A percentile compares a stretch with the other conserved stretches of the same genome.
These are phyloP conservation scores for Halichondria panicea DNA, from an alignment of 37 sponge, comb jelly and placozoan genomes.

Conservation along the genomic window DNA sequence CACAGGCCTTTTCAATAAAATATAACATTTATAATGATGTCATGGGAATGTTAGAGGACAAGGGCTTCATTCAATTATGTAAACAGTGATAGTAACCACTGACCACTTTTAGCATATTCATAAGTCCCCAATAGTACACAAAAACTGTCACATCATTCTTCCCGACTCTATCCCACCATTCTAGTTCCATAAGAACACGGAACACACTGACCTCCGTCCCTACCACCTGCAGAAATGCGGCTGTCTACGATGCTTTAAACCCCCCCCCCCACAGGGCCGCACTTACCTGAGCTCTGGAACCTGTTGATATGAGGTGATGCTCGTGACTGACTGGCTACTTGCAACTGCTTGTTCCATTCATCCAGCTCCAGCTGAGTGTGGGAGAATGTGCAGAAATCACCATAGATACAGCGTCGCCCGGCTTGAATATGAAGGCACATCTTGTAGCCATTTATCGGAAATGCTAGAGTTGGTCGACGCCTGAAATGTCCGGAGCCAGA, in stretches of 20 bases:
- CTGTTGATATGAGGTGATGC: no score
- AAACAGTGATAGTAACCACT: no score
- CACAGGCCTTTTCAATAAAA: background rate
- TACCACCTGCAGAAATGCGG: no score
- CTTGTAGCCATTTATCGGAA: conserved; percentile 60
- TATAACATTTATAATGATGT: background rate
- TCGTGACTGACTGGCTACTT: background rate
- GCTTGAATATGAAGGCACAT: conserved; percentile 75
- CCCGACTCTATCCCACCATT: no score
- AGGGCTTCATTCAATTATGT: background rate
- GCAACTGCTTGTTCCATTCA: conserved; percentile 73
- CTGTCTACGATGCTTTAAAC: no score
- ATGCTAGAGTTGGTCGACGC: conserved; percentile 36
- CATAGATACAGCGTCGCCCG: conserved; percentile 68
- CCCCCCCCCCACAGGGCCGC: no score
- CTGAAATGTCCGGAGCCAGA: conserved; percentile 10
- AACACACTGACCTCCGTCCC: no score
- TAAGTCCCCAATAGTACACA: no score
- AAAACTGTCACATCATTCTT: no score
- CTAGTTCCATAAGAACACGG: no score
- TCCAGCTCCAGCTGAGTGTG: conserved; percentile 78
- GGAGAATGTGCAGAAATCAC: conserved; percentile 86
- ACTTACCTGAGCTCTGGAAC: no score
- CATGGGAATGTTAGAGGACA: background rate
- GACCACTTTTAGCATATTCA: no score